phyloP scores from a whole-genome alignment of 2,888 invertebrate genomes.

The Parapristionchus giblindavisi region DNA sequence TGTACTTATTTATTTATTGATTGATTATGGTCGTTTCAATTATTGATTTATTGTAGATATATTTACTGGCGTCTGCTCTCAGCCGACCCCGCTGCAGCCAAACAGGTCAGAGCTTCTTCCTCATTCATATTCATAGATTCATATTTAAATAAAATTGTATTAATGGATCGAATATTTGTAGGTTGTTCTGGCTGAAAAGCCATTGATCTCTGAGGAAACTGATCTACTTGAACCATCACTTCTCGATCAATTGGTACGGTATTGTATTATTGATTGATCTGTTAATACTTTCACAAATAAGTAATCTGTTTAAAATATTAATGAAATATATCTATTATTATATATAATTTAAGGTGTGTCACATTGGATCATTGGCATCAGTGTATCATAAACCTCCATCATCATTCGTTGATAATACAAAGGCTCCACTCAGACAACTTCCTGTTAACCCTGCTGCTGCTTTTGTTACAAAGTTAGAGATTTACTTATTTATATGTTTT shows the following conservation, averaged over 20 bases:
- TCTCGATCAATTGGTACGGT: conserved; percentile 87
- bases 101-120: conserved; percentile 77
- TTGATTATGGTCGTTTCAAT: background rate
- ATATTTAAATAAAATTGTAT: background rate
- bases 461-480: background rate
- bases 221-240: conserved; percentile 96
- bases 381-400: conserved; percentile 99
- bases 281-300: background rate
- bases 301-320: too few species aligned
- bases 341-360: conserved; percentile 75
- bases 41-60: conserved; percentile 74
- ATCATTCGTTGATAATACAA: conserved; percentile 90
- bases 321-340: too few species aligned
- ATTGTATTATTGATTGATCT: background rate
- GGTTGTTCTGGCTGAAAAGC: conserved; percentile 92
- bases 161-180: background rate
- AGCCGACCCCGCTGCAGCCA: conserved; percentile 98
- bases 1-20: conserved; percentile 4
- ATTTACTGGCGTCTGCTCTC: conserved; percentile 98
- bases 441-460: conserved; percentile 17
- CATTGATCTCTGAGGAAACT: conserved; percentile 97
- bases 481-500: background rate
- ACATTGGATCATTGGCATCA: conserved; percentile 95
- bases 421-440: conserved; percentile 64
- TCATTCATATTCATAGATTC: background rate